phyloP scores from a whole-genome alignment of 2,113 vertebrate species.

The Mohoua ochrocephala region DNA sequence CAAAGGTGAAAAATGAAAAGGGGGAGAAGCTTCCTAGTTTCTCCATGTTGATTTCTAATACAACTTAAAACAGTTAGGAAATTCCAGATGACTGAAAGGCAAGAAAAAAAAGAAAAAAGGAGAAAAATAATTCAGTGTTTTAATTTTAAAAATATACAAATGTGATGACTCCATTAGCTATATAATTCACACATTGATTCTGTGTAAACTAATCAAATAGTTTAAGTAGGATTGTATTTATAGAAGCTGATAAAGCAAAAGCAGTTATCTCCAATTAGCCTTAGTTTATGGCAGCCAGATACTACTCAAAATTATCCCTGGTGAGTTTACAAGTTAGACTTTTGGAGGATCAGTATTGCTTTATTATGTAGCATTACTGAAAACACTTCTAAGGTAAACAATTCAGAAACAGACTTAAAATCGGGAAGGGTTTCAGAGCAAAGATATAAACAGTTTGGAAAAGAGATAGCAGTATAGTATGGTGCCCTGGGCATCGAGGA shows the following conservation, averaged over 20 bases:
- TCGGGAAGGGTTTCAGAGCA: background rate
- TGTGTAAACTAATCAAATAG: background rate
- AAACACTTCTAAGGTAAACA: background rate
- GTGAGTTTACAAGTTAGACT: background rate
- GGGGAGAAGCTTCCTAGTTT: background rate
- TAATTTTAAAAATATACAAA: background rate
- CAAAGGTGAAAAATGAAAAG: background rate
- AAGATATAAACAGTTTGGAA: background rate
- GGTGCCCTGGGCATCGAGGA: background rate
- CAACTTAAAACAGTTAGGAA: background rate
- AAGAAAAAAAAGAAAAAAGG: background rate
- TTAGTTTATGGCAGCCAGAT: background rate
- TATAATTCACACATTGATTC: background rate
- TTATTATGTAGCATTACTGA: background rate
- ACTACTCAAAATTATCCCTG: background rate
- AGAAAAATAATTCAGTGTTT: background rate
- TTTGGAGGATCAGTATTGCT: background rate
- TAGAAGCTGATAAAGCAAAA: background rate
- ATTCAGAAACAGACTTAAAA: background rate
- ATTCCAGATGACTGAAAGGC: background rate
- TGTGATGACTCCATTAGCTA: background rate
- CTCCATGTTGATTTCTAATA: background rate
- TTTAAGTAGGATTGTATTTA: background rate
- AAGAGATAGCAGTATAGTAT: background rate
- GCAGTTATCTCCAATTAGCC: background rate